A percentile compares a stretch with the other conserved stretches of the same genome.
Conservation (phyloP, 2,113 vertebrate genomes). For the Phoxinus phoxinus region DNA sequence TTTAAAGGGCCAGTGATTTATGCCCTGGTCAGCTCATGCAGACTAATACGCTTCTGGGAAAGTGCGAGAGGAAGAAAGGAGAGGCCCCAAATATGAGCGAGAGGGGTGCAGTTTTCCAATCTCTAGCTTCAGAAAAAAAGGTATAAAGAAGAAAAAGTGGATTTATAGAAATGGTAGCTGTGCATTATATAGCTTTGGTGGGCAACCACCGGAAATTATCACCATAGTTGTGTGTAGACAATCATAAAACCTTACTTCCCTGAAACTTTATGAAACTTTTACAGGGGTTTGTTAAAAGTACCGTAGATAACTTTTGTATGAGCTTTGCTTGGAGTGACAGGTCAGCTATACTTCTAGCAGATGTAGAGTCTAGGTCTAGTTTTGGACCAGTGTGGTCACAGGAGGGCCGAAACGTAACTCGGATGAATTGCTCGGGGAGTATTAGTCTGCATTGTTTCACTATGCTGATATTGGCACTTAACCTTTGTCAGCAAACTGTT, state of each 20-base stretch:
- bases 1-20: constrained; percentile 20
- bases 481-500: constrained; percentile 27
- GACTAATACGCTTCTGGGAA: constrained; percentile 19
- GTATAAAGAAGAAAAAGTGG: background rate
- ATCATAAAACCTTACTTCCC: background rate
- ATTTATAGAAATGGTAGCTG: constrained; percentile 2
- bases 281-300: background rate
- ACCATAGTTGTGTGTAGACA: background rate
- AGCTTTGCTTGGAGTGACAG: background rate
- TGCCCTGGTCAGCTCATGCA: constrained; percentile 9
- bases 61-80: background rate
- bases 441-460: constrained; percentile 21
- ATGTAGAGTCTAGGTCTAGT: background rate
- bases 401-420: constrained; percentile 16
- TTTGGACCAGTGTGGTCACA: background rate
- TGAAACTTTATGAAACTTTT: background rate
- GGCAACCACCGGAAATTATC: background rate
- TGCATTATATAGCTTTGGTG: background rate
- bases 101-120: constrained; percentile 12
- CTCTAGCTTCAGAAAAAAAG: constrained; percentile 3
- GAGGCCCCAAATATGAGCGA: constrained; percentile 19
- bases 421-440: constrained; percentile 27
- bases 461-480: constrained; percentile 34
- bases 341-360: constrained; percentile 22
- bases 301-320: background rate